These are phyloP conservation scores for Patella pellucida DNA, from an alignment of 2,888 invertebrate species.

Conservation along the genomic window DNA sequence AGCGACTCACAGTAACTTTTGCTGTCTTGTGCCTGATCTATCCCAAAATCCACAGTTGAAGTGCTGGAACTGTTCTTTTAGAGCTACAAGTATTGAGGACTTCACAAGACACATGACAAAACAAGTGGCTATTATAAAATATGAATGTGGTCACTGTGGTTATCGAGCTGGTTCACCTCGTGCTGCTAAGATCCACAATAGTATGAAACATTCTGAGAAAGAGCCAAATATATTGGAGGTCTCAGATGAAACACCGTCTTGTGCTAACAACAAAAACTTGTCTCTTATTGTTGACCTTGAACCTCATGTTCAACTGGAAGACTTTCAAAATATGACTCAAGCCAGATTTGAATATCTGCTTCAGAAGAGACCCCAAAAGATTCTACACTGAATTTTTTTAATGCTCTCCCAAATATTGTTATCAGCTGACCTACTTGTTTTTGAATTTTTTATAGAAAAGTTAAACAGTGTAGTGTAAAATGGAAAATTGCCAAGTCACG, in stretches of 20 bases:
- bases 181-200: not conserved
- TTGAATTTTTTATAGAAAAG: too few relatives aligned
- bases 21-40: constrained; percentile 16
- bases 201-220: not conserved
- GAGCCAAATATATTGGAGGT: not conserved
- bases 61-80: constrained; percentile 19
- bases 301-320: constrained; percentile 12
- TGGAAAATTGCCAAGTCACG: too few relatives aligned
- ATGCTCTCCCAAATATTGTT: too few relatives aligned
- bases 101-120: constrained; percentile 14
- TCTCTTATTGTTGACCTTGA: constrained; percentile 17
- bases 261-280: not conserved
- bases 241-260: not conserved
- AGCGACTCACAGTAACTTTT: constrained; percentile 19
- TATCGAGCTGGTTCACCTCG: not conserved
- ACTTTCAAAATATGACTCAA: constrained; percentile 8
- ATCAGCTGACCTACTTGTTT: too few relatives aligned
- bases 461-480: too few relatives aligned
- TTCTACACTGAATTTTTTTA: too few relatives aligned
- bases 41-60: not conserved
- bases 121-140: not conserved
- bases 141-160: not conserved
- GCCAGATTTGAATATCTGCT: constrained; percentile 11
- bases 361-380: not conserved
- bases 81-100: constrained; percentile 1